phyloP scores from a whole-genome alignment of 2,797 vertebrate species.

The Rhynchotus rufescens region DNA sequence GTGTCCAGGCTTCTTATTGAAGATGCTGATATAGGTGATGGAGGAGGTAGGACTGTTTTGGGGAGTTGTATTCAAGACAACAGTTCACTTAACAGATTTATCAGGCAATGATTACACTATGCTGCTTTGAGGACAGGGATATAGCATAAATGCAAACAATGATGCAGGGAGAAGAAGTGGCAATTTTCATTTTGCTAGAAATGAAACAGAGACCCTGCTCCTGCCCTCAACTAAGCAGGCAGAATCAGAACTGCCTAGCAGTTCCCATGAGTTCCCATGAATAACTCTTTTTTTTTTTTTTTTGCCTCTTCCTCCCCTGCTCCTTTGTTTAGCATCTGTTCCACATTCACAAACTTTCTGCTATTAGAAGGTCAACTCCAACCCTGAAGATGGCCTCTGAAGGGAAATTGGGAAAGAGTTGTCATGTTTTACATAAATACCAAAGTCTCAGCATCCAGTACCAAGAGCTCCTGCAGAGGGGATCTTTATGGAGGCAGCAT shows the following conservation, averaged over 20 bases:
- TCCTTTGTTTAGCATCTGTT: background rate
- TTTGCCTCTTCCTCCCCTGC: no score
- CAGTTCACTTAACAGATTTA: background rate
- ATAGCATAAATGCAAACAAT: background rate
- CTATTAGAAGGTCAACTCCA: background rate
- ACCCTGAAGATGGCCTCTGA: background rate
- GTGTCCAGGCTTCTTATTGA: background rate
- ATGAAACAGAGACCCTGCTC: no score
- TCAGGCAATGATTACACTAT: no score
- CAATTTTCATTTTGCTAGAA: background rate
- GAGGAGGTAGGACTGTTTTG: background rate
- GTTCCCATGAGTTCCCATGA: background rate
- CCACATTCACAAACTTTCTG: background rate
- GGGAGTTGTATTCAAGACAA: background rate
- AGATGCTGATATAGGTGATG: background rate
- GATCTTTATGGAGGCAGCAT: background rate
- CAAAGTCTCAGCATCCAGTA: background rate
- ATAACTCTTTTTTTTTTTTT: background rate
- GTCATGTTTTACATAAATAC: background rate
- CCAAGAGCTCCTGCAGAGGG: background rate
- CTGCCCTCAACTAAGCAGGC: no score
- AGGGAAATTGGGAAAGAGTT: background rate
- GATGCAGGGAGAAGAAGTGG: background rate
- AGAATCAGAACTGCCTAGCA: background rate
- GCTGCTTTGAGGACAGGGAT: background rate